These are phyloP conservation scores for Phaetusa simplex DNA, from an alignment of 2,113 vertebrate species.

Conservation along the genomic window DNA sequence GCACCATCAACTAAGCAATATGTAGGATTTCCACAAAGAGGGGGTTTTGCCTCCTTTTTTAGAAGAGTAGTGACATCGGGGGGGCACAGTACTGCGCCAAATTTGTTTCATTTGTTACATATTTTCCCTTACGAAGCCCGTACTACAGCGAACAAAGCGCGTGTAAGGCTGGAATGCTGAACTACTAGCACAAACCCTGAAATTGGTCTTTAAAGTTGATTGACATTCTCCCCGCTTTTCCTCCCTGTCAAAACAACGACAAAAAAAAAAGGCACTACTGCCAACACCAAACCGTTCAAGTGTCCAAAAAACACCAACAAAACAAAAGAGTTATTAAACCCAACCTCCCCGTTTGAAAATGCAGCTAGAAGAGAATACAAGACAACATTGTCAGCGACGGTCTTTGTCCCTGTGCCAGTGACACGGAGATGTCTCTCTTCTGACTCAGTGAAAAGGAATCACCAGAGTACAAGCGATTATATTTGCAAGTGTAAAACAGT, in stretches of 20 bases:
- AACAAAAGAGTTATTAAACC: constrained; percentile 63
- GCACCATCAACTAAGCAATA: neutral
- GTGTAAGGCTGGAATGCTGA: neutral
- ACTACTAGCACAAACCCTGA: neutral
- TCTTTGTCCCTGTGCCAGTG: constrained; percentile 40
- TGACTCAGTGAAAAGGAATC: constrained; percentile 61
- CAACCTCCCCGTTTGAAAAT: neutral
- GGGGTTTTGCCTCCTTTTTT: rapidly evolving
- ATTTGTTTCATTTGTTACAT: neutral
- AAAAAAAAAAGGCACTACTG: neutral
- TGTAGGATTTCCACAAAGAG: neutral
- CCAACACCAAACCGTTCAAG: neutral
- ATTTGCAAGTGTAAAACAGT: neutral
- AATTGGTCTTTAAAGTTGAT: neutral
- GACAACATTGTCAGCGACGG: constrained; percentile 38
- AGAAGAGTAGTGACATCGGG: neutral
- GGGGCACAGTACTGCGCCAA: no score
- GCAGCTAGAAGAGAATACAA: constrained; percentile 48
- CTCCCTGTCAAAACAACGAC: constrained; percentile 30
- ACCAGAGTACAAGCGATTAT: neutral
- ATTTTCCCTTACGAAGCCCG: neutral
- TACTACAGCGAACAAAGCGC: neutral
- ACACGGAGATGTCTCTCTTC: constrained; percentile 69
- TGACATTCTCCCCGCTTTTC: neutral
- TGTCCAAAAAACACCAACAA: constrained; percentile 41